These are phyloP conservation scores for Dynastes maya DNA, from an alignment of 2,888 invertebrate genomes.

Conservation along the genomic window DNA sequence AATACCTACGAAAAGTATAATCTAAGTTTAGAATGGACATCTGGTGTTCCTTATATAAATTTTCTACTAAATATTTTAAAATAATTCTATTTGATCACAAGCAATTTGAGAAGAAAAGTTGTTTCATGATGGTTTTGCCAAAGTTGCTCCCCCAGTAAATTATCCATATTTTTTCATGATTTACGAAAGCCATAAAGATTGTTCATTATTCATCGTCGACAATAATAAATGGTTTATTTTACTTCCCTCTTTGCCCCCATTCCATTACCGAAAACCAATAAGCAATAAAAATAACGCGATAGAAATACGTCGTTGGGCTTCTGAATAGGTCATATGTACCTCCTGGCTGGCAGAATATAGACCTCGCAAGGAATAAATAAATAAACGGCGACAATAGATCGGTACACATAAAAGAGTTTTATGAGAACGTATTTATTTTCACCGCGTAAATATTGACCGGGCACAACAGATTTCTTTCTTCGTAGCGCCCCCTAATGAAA, in stretches of 20 bases:
- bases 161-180: not conserved
- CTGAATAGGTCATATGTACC: not conserved
- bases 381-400: slow-evolving; percentile 42
- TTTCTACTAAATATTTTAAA: no score
- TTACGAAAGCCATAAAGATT: not conserved
- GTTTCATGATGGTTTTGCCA: no score
- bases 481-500: slow-evolving; percentile 30
- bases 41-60: no score
- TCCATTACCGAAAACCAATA: slow-evolving; percentile 10
- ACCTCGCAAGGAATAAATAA: slow-evolving; percentile 25
- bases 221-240: slow-evolving; percentile 14
- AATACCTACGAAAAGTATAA: no score
- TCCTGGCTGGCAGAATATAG: slow-evolving; percentile 6
- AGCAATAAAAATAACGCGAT: slow-evolving; percentile 6
- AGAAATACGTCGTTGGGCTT: not conserved
- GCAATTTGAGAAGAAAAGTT: no score
- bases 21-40: no score
- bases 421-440: slow-evolving; percentile 39
- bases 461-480: slow-evolving; percentile 20
- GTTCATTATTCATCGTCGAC: not conserved
- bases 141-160: not conserved
- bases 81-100: no score
- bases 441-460: slow-evolving; percentile 35
- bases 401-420: slow-evolving; percentile 37
- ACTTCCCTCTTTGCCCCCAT: not conserved